phyloP scores from a whole-genome alignment of 1,140 invertebrate genomes.

The Drosophila lacertosa region DNA sequence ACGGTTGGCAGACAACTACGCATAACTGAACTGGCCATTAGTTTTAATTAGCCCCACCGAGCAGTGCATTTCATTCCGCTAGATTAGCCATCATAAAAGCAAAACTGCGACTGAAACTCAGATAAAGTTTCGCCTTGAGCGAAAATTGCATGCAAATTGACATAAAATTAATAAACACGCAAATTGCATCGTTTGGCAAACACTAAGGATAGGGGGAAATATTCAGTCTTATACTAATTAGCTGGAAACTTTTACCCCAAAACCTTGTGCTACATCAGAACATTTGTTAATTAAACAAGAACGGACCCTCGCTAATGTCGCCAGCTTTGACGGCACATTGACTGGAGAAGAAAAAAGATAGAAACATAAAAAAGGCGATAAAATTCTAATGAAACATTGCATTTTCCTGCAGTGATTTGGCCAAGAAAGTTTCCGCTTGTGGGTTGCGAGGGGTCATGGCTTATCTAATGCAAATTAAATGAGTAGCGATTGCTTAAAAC shows the following conservation, averaged over 20 bases:
- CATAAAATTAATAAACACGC: constrained; percentile 79
- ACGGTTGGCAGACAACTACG: background rate
- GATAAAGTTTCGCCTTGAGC: constrained; percentile 66
- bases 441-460: background rate
- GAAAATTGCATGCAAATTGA: constrained; percentile 77
- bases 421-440: background rate
- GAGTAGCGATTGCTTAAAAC: background rate
- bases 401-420: constrained; percentile 53
- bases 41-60: constrained; percentile 67
- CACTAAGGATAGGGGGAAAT: background rate
- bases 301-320: constrained; percentile 38
- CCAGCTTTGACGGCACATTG: constrained; percentile 48
- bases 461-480: constrained; percentile 24
- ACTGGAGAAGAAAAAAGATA: constrained; percentile 13
- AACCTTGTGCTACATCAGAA: constrained; percentile 39
- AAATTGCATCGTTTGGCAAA: constrained; percentile 53
- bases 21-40: constrained; percentile 51
- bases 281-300: constrained; percentile 72
- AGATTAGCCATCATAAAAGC: constrained; percentile 60
- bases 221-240: constrained; percentile 55
- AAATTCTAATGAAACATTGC: constrained; percentile 58
- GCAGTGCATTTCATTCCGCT: constrained; percentile 52
- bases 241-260: constrained; percentile 68
- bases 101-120: constrained; percentile 31
- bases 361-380: constrained; percentile 27